Base-by-base conservation (phyloP, 2,888 invertebrate genomes). In the Sialis lutaria region DNA sequence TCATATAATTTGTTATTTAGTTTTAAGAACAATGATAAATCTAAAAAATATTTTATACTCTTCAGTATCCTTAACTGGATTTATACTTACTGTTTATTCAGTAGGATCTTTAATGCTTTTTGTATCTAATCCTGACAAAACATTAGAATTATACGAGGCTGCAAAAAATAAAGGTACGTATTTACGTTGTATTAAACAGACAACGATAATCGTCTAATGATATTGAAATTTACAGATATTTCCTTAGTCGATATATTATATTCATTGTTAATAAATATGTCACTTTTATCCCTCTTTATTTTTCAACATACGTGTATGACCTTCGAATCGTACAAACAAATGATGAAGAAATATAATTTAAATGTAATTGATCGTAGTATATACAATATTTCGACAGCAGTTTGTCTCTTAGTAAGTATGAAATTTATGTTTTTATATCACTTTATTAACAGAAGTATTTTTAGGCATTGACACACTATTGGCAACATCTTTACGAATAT, bases 251-350 rank as follows among this genome's bases (percentile, higher is more conserved):
- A 22, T 6, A 22, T 31, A 12, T 13, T 22, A 10, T 42, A 64
- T 61, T 57, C 56, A 34, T 53, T 70, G 40, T 51, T 69, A 39
- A 56, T 64, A 13, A 64, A 77, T 53, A 67, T 67, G 37, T 57
- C 64, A 7, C 64, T 73, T 22, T 50, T 76, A 35, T 65, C 67
- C 49, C 53, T 62, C 6, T 77, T 77, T 55, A 68, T 75, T 49
- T 57, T 75, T 5, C 75, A 74, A 57, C 77, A 77, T 54, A 72
- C 75, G 22, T 55, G 70, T 33, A 67, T 77, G 66, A 71, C 73
- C 47, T 65, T 65, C 42, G 59, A 61, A 2, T 49, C 59, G 33
- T 54, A 71, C 1, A 76, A 74, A 56, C 56, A 62, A 42, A 50
- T 68, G 22, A 59, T 72, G 49, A 50, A 59, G 42, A 66, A 60